These are phyloP conservation scores for Phoenicopterus ruber DNA, from an alignment of 2,113 vertebrate species.

Conservation along the genomic window DNA sequence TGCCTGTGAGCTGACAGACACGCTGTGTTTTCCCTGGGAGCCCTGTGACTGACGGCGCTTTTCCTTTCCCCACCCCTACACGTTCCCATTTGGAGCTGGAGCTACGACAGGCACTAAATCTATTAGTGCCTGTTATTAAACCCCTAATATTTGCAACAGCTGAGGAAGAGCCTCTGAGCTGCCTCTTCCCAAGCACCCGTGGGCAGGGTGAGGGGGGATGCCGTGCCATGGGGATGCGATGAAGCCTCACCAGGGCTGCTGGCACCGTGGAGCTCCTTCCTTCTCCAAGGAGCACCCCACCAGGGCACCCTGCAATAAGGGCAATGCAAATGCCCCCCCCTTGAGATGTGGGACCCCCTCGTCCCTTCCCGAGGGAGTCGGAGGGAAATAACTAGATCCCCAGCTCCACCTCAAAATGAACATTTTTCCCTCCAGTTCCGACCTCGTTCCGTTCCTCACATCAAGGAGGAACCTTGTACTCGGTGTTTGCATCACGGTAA, in stretches of 20 bases:
- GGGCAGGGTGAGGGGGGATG: not conserved
- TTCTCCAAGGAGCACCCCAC: not conserved
- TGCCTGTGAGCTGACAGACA: not conserved
- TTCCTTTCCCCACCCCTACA: not conserved
- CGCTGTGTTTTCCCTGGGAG: not conserved
- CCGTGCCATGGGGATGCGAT: rapidly evolving
- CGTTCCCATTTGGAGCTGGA: not conserved
- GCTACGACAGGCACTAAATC: not conserved
- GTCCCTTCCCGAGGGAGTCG: rapidly evolving
- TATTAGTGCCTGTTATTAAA: not conserved
- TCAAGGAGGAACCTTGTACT: conserved; percentile 17
- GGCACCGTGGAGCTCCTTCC: not conserved
- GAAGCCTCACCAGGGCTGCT: not conserved
- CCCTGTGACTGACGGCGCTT: not conserved
- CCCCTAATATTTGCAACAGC: not conserved
- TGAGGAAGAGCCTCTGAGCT: not conserved
- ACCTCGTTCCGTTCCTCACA: conserved; percentile 20
- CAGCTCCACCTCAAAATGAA: conserved; percentile 23
- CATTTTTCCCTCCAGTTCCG: not conserved
- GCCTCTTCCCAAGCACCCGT: not conserved
- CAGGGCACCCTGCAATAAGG: not conserved
- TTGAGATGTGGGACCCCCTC: not conserved
- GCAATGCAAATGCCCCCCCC: no score
- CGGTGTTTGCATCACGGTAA: conserved; percentile 24
- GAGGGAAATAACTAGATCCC: not conserved